Base-by-base conservation (phyloP, 2,888 invertebrate species). In the Carcina quercana region DNA sequence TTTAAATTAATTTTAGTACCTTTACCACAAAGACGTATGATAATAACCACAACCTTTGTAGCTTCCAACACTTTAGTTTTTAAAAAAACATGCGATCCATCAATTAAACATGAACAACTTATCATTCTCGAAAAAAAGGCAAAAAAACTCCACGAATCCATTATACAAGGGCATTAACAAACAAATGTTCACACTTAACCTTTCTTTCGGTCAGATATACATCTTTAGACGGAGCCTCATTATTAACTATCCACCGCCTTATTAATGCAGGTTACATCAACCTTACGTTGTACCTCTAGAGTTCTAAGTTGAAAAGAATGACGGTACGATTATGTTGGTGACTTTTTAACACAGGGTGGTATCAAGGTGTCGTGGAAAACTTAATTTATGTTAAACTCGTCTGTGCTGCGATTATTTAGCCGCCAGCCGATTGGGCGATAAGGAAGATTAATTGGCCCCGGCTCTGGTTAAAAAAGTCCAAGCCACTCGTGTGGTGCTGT, bases 151-250 rank as follows among this genome's bases (percentile, higher is more conserved):
- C 67, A 65, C 62, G 67, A 72, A 76, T 73, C 69, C 79, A 78
- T 78, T 79, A 80, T 64, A 74, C 67, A 63, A 66, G 66, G 63
- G 68, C 75, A 78, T 80, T 79, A 75, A 79, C 79, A 76, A 80
- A 82, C 82, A 80, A 80, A 80, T 80, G 80, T 80, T 80, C 75
- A 80, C 82, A 80, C 79, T 80, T 79, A 79, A 80, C 80, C 78
- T 80, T 75, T 76, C 76, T 78, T 74, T 72, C 61, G 58, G 59
- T 53, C 58, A 58, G 78, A 78, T 78, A 76, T 71, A 68, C 68
- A 80, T 78, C 79, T 75, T 63, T 69, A 59, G 68, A 64, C 68
- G 73, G 69, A 67, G 65, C 59, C 66, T 79, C 73, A 78, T 76
- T 79, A 79, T 74, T 69, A 69, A n/a, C n/a, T 62, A 32, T 29